phyloP scores from a whole-genome alignment of 1,140 invertebrate genomes.

The Meloidogyne exigua region DNA sequence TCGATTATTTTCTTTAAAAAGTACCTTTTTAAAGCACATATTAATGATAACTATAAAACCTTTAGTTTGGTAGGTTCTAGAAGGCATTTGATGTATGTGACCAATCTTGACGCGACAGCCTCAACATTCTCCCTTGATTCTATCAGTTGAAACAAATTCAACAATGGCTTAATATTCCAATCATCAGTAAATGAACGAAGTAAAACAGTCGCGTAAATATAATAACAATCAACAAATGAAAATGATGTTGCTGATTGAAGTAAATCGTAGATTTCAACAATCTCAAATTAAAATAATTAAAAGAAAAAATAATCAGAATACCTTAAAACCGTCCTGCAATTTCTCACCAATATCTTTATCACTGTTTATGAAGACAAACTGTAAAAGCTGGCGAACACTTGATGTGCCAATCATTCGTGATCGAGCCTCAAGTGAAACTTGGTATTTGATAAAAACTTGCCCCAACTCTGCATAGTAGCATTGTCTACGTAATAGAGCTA shows the following conservation, averaged over 20 bases:
- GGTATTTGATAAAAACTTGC: constrained; percentile 33
- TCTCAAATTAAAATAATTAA: constrained; percentile 25
- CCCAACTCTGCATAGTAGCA: constrained; percentile 29
- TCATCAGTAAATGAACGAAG: constrained; percentile 25
- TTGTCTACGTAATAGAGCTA: constrained; percentile 9
- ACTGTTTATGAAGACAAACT: constrained; percentile 35
- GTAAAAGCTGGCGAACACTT: constrained; percentile 14
- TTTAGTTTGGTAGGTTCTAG: constrained; percentile 27
- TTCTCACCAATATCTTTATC: constrained; percentile 10
- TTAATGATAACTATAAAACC: not conserved
- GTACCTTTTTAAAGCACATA: not conserved
- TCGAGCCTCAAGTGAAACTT: constrained; percentile 21
- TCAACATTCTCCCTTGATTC: constrained; percentile 25
- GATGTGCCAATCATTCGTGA: constrained; percentile 13
- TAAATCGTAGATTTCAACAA: constrained; percentile 27
- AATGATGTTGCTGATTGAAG: constrained; percentile 7
- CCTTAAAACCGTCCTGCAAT: constrained; percentile 29
- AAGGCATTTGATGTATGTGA: constrained; percentile 23
- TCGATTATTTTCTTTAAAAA: constrained; percentile 21
- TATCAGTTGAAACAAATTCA: constrained; percentile 32
- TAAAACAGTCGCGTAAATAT: constrained; percentile 25
- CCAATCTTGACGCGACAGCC: constrained; percentile 26
- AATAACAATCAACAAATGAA: constrained; percentile 30
- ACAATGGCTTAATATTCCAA: constrained; percentile 16
- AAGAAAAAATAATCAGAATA: not conserved